These are phyloP conservation scores for Pegoplata infirma DNA, from an alignment of 2,888 invertebrate genomes.

Conservation along the genomic window DNA sequence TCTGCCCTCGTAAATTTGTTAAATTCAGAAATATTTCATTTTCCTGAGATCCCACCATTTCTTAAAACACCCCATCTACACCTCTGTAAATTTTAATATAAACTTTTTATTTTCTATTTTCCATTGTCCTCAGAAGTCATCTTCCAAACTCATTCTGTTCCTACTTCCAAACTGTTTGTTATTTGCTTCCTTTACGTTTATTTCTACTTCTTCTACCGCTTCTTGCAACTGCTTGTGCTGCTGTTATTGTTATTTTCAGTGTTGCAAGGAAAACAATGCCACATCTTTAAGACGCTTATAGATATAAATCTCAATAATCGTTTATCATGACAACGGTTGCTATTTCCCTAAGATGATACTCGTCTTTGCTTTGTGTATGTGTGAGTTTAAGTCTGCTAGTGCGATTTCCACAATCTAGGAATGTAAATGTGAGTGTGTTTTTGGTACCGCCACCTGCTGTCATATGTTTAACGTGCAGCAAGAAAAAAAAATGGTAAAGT, in stretches of 20 bases:
- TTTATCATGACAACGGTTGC: constrained; percentile 72
- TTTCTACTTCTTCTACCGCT: constrained; percentile 24
- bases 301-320: constrained; percentile 77
- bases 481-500: constrained; percentile 64
- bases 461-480: constrained; percentile 60
- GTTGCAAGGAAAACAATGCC: constrained; percentile 65
- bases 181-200: constrained; percentile 21
- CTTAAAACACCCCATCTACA: too few relatives aligned
- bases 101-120: too few relatives aligned
- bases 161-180: constrained; percentile 5
- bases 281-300: constrained; percentile 69
- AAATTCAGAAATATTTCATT: too few relatives aligned
- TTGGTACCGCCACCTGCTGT: constrained; percentile 52
- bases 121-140: constrained; percentile 18
- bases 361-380: neutral
- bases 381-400: neutral
- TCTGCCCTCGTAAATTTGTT: too few relatives aligned
- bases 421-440: constrained; percentile 3
- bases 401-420: too few relatives aligned
- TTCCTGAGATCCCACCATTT: too few relatives aligned
- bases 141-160: constrained; percentile 9
- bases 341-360: constrained; percentile 54
- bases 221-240: constrained; percentile 20
- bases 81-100: too few relatives aligned
- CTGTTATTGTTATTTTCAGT: constrained; percentile 19